A percentile compares a stretch with the other conserved stretches of the same genome.
phyloP scores from a whole-genome alignment of 2,888 invertebrate genomes.

The Caenorhabditis sp. region DNA sequence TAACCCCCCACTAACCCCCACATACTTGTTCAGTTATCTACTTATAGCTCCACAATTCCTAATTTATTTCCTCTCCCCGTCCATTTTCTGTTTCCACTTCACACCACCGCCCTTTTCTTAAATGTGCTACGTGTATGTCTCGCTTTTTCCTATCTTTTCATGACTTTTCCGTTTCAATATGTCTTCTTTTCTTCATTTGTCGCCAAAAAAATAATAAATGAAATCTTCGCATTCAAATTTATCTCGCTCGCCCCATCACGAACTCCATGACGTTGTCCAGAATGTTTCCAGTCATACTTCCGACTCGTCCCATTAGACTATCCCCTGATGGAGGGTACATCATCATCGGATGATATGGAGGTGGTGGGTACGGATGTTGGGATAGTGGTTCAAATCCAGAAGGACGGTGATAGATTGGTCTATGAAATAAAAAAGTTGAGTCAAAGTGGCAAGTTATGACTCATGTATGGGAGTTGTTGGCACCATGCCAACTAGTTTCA shows the following conservation, averaged over 20 bases:
- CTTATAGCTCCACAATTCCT: slow-evolving; percentile 23
- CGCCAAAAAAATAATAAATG: slow-evolving; percentile 1
- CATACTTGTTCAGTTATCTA: slow-evolving; percentile 18
- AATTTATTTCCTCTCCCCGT: slow-evolving; percentile 6
- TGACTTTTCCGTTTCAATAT: slow-evolving; percentile 18
- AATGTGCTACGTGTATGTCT: slow-evolving; percentile 55
- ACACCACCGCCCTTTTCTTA: slow-evolving; percentile 43
- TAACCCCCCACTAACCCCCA: slow-evolving; percentile 23
- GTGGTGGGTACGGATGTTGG: slow-evolving; percentile 12
- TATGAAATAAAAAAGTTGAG: slow-evolving; percentile 3
- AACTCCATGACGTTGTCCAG: slow-evolving; percentile 56
- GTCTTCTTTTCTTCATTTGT: slow-evolving; percentile 8
- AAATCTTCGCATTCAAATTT: slow-evolving; percentile 27
- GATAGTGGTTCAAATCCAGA: slow-evolving; percentile 13
- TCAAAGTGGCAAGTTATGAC: no score
- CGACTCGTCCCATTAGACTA: slow-evolving; percentile 47
- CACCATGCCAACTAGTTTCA: no score
- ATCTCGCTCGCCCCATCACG: slow-evolving; percentile 29
- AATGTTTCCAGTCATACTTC: slow-evolving; percentile 56
- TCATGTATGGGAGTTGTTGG: no score
- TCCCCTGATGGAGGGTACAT: slow-evolving; percentile 38
- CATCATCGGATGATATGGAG: slow-evolving; percentile 42
- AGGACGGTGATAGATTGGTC: slow-evolving; percentile 23
- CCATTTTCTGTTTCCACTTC: neutral
- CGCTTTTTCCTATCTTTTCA: slow-evolving; percentile 27